These are phyloP conservation scores for Araneus ventricosus DNA, from an alignment of 1,140 invertebrate species.

Conservation along the genomic window DNA sequence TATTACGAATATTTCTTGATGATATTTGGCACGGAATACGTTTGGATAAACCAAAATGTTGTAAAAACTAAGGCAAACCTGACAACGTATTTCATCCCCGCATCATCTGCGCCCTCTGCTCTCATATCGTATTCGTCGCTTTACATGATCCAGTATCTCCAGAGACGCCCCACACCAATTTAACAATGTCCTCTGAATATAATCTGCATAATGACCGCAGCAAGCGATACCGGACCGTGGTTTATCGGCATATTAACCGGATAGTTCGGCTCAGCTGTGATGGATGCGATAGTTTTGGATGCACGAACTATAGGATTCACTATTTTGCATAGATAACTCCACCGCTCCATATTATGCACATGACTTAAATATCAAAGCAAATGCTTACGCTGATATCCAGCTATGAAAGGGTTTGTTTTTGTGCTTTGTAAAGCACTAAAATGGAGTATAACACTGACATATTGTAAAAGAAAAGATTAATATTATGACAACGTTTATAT, in stretches of 20 bases:
- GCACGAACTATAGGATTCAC: neutral
- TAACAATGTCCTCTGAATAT: neutral
- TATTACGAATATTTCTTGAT: no score
- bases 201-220: neutral
- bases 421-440: no score
- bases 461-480: no score
- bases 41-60: no score
- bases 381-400: no score
- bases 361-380: no score
- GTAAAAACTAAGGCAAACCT: neutral
- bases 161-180: neutral
- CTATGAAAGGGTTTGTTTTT: no score
- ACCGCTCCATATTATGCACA: no score
- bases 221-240: neutral
- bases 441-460: no score
- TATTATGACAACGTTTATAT: no score
- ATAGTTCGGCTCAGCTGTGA: neutral
- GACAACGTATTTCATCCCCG: neutral
- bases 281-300: neutral
- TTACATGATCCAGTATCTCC: neutral
- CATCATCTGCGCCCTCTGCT: neutral
- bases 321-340: neutral
- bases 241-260: conserved; percentile 21
- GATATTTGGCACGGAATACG: no score
- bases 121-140: neutral